Evolutionary conservation across 2,113 vertebrate genomes (phyloP).

Genomic region (Panurus biarmicus): DNA sequence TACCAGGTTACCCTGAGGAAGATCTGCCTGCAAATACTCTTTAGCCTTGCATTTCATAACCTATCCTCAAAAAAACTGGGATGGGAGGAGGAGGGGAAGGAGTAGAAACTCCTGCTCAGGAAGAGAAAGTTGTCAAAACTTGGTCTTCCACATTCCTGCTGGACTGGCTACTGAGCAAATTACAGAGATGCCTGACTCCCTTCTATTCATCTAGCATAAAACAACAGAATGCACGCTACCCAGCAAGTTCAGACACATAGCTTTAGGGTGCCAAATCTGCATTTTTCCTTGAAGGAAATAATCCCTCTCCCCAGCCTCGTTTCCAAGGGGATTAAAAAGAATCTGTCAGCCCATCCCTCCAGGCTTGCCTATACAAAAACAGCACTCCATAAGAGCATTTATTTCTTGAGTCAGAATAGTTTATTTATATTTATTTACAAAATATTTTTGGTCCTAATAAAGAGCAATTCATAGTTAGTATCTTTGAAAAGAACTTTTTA

Average conservation of each 20-base stretch:
- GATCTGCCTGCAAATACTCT: not conserved
- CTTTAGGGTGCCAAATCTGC: slow-evolving; percentile 15
- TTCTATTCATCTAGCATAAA: not conserved
- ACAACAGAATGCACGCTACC: not conserved
- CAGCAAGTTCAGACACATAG: slow-evolving; percentile 48
- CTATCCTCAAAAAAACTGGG: not conserved
- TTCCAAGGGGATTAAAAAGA: slow-evolving; percentile 45
- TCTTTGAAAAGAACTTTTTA: not conserved
- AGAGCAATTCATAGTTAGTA: not conserved
- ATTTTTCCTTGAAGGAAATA: slow-evolving; percentile 43
- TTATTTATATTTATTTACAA: slow-evolving; percentile 15
- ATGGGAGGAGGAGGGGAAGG: not conserved
- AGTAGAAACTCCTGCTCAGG: not conserved
- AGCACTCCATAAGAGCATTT: not conserved
- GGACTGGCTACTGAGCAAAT: not conserved
- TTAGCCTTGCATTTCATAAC: not conserved
- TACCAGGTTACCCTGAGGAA: not conserved
- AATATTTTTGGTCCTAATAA: not conserved
- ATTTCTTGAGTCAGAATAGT: slow-evolving; percentile 1
- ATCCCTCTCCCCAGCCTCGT: not conserved
- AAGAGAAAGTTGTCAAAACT: not conserved
- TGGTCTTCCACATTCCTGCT: slow-evolving; percentile 21
- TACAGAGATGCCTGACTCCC: not conserved
- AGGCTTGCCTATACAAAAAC: slow-evolving; percentile 39
- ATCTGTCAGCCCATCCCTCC: slow-evolving; percentile 25